These are phyloP conservation scores for Contarinia nasturtii DNA, from an alignment of 1,140 invertebrate species.

Conservation along the genomic window DNA sequence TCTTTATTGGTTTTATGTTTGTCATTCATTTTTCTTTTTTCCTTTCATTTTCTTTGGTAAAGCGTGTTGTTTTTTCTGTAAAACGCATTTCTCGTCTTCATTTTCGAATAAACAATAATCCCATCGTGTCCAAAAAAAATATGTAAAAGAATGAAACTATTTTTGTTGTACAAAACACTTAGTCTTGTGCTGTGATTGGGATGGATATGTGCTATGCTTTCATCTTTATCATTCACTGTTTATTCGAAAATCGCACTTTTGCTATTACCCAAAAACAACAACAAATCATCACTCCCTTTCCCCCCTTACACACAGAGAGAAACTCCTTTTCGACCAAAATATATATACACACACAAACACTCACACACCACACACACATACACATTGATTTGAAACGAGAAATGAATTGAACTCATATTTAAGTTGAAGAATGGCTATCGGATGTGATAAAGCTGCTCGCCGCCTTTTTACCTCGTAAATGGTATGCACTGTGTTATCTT, in stretches of 20 bases:
- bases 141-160: too few species aligned
- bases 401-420: conserved; percentile 10
- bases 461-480: too few species aligned
- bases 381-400: conserved; percentile 3
- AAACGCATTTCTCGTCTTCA: background rate
- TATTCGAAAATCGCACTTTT: conserved; percentile 3
- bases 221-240: background rate
- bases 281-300: conserved; percentile 7
- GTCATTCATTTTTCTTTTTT: background rate
- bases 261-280: conserved; percentile 3
- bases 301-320: too few species aligned
- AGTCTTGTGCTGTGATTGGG: background rate
- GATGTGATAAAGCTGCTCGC: too few species aligned
- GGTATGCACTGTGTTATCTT: too few species aligned
- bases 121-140: background rate
- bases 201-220: too few species aligned
- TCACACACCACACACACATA: conserved; percentile 7
- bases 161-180: background rate
- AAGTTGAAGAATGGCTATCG: conserved; percentile 7
- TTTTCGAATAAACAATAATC: background rate
- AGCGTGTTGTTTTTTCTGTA: background rate
- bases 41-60: background rate
- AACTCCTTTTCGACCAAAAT: too few species aligned
- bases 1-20: background rate
- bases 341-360: too few species aligned